phyloP scores from a whole-genome alignment of 2,113 vertebrate species.

The Thunnus maccoyii region DNA sequence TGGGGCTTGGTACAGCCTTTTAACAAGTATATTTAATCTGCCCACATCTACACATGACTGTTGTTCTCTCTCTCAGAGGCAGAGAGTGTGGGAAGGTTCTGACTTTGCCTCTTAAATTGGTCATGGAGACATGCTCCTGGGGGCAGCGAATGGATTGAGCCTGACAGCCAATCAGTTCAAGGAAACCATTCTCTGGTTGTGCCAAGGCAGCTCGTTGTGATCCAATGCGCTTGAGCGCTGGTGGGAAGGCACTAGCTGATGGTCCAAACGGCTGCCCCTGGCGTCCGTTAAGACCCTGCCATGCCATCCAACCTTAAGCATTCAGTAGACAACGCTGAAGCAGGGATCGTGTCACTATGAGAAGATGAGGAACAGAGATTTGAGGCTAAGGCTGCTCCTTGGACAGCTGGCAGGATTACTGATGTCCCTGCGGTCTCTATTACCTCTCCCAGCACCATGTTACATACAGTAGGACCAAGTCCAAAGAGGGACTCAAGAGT shows the following conservation, averaged over 20 bases:
- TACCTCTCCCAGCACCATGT: constrained; percentile 58
- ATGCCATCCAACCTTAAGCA: constrained; percentile 49
- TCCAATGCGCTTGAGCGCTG: constrained; percentile 71
- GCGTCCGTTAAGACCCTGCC: constrained; percentile 64
- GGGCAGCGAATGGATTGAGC: constrained; percentile 74
- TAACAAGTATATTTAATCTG: constrained; percentile 73
- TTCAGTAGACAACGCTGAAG: constrained; percentile 42
- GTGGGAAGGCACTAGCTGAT: constrained; percentile 66
- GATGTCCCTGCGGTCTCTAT: constrained; percentile 71
- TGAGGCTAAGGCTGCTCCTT: constrained; percentile 54
- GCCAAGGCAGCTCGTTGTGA: constrained; percentile 70
- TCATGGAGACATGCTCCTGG: constrained; percentile 72
- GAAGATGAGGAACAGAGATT: constrained; percentile 64
- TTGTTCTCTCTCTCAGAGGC: constrained; percentile 61
- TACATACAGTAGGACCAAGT: constrained; percentile 29
- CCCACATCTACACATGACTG: constrained; percentile 57
- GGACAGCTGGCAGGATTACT: constrained; percentile 71
- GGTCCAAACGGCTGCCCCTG: constrained; percentile 68
- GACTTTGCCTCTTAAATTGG: constrained; percentile 77
- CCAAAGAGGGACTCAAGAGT: constrained; percentile 22
- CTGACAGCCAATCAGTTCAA: constrained; percentile 76
- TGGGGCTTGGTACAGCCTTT: constrained; percentile 53
- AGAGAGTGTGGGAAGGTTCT: constrained; percentile 79
- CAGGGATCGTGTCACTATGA: constrained; percentile 36
- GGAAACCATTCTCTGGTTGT: constrained; percentile 66